Evolutionary conservation across 2,113 vertebrate genomes (phyloP).

Genomic region (Crotophaga sulcirostris): DNA sequence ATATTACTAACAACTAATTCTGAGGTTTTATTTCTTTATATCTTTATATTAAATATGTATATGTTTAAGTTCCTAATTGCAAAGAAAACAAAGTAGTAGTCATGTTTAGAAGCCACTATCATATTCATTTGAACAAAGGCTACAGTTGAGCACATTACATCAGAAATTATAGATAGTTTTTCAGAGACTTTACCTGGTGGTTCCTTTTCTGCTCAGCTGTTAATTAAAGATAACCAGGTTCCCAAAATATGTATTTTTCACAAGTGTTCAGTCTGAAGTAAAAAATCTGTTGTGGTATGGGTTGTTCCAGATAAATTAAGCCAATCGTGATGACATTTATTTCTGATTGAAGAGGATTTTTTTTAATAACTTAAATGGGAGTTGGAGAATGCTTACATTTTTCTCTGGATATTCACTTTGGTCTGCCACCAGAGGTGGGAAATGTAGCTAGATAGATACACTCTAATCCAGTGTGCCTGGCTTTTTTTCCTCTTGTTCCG

Average conservation of each 20-base stretch:
- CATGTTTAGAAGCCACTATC: not conserved
- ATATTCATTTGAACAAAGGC: not conserved
- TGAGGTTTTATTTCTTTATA: not conserved
- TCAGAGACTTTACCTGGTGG: not conserved
- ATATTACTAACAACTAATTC: not conserved
- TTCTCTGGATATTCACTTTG: not conserved
- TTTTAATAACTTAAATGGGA: not conserved
- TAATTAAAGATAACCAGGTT: not conserved
- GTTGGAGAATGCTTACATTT: not conserved
- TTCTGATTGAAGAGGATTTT: not conserved
- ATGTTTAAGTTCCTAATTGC: not conserved
- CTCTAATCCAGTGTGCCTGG: not conserved
- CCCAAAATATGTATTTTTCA: not conserved
- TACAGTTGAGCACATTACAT: not conserved
- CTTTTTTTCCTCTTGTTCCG: not conserved
- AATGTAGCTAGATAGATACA: not conserved
- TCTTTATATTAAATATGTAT: not conserved
- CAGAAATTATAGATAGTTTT: not conserved
- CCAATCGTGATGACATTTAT: not conserved
- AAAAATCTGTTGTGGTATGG: not conserved
- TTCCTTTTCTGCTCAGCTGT: not conserved
- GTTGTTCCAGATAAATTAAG: not conserved
- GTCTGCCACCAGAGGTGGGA: not conserved
- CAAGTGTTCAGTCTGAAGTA: not conserved
- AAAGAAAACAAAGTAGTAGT: not conserved